Evolutionary conservation across 2,797 vertebrate genomes (phyloP).

Genomic region (Argya squamiceps): DNA sequence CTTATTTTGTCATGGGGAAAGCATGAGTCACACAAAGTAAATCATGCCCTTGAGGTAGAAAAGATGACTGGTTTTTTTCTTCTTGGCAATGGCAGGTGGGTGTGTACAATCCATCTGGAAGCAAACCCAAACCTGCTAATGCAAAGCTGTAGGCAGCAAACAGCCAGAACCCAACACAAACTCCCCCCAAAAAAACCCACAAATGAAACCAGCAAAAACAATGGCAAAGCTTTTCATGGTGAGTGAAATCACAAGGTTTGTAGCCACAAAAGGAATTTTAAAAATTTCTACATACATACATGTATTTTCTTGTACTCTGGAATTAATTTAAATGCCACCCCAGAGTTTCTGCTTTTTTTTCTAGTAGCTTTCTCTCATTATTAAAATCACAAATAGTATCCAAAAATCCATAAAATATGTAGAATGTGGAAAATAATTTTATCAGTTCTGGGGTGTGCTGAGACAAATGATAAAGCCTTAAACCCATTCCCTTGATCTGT

Average conservation of each 20-base stretch:
- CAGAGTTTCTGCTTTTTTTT: background rate
- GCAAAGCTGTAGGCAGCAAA: background rate
- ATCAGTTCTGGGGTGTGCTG: background rate
- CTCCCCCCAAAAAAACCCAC: fast-evolving
- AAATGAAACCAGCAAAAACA: background rate
- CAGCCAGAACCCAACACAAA: background rate
- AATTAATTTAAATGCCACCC: background rate
- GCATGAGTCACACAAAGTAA: background rate
- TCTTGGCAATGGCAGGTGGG: background rate
- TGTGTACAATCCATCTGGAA: background rate
- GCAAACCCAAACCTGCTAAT: background rate
- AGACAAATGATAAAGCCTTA: background rate
- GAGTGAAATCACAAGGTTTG: background rate
- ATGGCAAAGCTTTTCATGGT: background rate
- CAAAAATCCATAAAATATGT: background rate
- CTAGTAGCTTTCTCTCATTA: background rate
- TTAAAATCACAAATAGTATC: background rate
- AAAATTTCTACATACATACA: background rate
- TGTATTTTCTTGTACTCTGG: background rate
- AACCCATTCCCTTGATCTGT: background rate
- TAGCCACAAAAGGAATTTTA: background rate
- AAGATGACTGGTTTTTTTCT: background rate
- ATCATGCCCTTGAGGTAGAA: background rate
- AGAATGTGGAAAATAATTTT: background rate
- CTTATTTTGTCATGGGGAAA: background rate